A percentile compares a stretch with the other conserved stretches of the same genome.
phyloP scores from a whole-genome alignment of 2,797 vertebrate species.

The Austrolebias charrua region DNA sequence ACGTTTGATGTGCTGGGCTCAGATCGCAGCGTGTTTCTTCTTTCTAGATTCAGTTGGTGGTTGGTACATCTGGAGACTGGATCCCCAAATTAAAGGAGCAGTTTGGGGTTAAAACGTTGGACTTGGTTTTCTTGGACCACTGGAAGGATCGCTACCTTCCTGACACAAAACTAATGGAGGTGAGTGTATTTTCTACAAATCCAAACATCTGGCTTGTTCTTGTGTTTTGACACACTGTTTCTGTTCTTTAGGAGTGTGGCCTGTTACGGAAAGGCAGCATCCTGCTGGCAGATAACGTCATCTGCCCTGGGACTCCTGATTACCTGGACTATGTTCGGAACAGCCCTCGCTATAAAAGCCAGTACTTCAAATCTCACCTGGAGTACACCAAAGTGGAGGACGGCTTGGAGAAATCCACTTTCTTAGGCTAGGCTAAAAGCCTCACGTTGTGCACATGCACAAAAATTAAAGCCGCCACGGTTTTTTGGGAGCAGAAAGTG shows the following conservation, averaged over 20 bases:
- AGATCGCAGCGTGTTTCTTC: neutral
- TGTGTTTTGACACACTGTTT: constrained; percentile 5
- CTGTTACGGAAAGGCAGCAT: constrained; percentile 75
- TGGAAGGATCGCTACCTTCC: constrained; percentile 89
- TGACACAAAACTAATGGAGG: constrained; percentile 87
- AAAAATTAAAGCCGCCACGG: neutral
- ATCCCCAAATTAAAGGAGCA: constrained; percentile 88
- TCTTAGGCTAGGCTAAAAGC: constrained; percentile 76
- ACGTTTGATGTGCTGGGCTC: neutral
- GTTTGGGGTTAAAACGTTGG: constrained; percentile 84
- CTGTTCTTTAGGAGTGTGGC: constrained; percentile 67
- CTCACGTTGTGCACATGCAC: constrained; percentile 16
- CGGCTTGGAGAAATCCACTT: constrained; percentile 90
- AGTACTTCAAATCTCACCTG: constrained; percentile 84
- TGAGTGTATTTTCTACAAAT: constrained; percentile 52
- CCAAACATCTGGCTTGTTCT: neutral
- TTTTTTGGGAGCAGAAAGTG: constrained; percentile 2
- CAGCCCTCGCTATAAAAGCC: constrained; percentile 85
- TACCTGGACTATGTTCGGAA: constrained; percentile 83
- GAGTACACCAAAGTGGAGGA: constrained; percentile 85
- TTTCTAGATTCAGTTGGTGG: constrained; percentile 74
- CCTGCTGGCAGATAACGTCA: constrained; percentile 81
- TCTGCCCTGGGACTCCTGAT: constrained; percentile 79
- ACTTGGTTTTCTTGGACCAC: constrained; percentile 93
- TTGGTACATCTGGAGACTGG: constrained; percentile 84